phyloP scores from a whole-genome alignment of 2,797 vertebrate species.

The Eulemur albifrons region DNA sequence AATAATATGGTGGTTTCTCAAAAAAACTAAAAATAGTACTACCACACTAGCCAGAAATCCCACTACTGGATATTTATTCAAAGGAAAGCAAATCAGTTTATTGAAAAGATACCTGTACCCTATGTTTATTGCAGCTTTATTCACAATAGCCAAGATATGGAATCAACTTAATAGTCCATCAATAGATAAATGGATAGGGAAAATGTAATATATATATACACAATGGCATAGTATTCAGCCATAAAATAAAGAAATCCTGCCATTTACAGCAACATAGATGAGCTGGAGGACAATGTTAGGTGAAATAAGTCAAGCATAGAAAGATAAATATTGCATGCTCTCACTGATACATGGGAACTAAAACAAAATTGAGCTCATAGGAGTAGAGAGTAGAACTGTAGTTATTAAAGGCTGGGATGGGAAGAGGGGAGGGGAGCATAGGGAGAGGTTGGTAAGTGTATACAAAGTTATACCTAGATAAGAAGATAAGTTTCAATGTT shows the following conservation, averaged over 20 bases:
- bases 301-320: neutral
- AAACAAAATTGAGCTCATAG: neutral
- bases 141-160: neutral
- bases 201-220: neutral
- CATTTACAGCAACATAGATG: neutral
- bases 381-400: neutral
- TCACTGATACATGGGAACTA: neutral
- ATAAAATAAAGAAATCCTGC: neutral
- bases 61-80: neutral
- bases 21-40: neutral
- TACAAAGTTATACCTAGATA: neutral
- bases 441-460: neutral
- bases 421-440: neutral
- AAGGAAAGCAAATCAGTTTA: neutral
- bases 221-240: neutral
- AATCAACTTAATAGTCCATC: neutral
- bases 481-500: neutral
- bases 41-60: neutral
- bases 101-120: neutral
- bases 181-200: neutral
- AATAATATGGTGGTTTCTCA: neutral
- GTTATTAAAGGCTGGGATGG: neutral
- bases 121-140: neutral
- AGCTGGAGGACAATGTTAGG: neutral
- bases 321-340: neutral